Conservation (phyloP, 1,140 invertebrate genomes). For the Scaptomyza montana region DNA sequence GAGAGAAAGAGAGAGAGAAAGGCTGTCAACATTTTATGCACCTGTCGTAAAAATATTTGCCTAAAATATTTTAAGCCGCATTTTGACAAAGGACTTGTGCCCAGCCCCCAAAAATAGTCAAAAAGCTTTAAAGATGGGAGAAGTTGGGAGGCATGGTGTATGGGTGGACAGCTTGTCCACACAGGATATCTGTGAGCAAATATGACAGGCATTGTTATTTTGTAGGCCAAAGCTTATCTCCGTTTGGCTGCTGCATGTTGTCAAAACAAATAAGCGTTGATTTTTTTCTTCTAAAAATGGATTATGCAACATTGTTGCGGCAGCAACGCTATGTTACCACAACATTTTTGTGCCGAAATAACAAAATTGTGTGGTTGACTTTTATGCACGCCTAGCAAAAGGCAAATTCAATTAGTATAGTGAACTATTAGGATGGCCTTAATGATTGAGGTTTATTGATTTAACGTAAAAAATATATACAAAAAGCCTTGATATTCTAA, state of each 20-base stretch:
- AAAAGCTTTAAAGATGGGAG: constrained; percentile 23
- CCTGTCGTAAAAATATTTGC: constrained; percentile 78
- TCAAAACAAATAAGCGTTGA: constrained; percentile 41
- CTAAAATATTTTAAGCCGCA: constrained; percentile 77
- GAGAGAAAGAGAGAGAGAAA: not conserved
- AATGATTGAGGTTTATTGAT: not conserved
- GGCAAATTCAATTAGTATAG: not conserved
- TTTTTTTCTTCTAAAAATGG: constrained; percentile 10
- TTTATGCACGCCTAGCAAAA: constrained; percentile 6
- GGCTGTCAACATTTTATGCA: constrained; percentile 42
- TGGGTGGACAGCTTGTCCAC: not conserved
- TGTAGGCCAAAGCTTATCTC: constrained; percentile 29
- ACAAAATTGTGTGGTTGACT: constrained; percentile 42
- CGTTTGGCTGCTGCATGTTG: constrained; percentile 26
- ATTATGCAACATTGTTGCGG: constrained; percentile 42
- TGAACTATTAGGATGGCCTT: not conserved
- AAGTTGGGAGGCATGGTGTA: not conserved
- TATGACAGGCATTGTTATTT: constrained; percentile 50
- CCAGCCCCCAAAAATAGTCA: constrained; percentile 9
- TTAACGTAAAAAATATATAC: too few relatives aligned
- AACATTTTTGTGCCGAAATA: constrained; percentile 19
- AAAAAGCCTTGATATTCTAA: too few relatives aligned
- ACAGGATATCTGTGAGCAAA: constrained; percentile 29
- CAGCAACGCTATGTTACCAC: constrained; percentile 7
- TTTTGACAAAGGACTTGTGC: constrained; percentile 73